These are phyloP conservation scores for Sternotherus odoratus DNA, from an alignment of 2,797 vertebrate species.

Conservation along the genomic window DNA sequence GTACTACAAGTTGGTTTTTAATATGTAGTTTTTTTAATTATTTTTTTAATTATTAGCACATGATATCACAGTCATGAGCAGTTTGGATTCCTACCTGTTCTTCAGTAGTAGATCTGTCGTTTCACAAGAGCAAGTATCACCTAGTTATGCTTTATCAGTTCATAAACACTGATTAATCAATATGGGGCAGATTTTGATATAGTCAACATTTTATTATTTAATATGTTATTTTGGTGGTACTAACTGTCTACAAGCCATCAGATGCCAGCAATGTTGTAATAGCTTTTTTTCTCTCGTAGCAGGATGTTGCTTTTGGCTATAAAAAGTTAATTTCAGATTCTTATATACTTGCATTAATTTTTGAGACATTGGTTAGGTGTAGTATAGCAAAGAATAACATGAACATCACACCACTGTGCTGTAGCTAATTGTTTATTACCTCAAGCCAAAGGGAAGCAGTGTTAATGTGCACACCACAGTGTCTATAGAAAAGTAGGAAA, in stretches of 20 bases:
- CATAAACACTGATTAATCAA: constrained; percentile 77
- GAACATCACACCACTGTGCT: constrained; percentile 41
- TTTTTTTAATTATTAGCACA: constrained; percentile 35
- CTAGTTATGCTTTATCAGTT: constrained; percentile 67
- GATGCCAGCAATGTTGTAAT: constrained; percentile 84
- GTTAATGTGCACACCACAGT: constrained; percentile 49
- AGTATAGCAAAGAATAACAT: constrained; percentile 66
- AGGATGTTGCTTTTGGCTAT: constrained; percentile 89
- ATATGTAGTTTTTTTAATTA: background rate
- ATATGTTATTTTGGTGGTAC: constrained; percentile 79
- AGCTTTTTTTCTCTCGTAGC: constrained; percentile 82
- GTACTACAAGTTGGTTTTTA: background rate
- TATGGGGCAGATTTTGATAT: constrained; percentile 64
- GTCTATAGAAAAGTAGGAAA: constrained; percentile 42
- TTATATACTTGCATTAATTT: constrained; percentile 93
- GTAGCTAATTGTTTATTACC: constrained; percentile 77
- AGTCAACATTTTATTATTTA: constrained; percentile 79
- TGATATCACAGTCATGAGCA: background rate
- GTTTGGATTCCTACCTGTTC: constrained; percentile 22
- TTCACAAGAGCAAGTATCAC: constrained; percentile 48
- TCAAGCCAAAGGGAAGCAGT: constrained; percentile 69
- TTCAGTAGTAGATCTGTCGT: constrained; percentile 72
- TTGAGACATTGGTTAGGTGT: constrained; percentile 78
- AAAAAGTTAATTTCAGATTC: constrained; percentile 93
- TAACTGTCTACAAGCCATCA: constrained; percentile 81